Percentiles rank a stretch among this genome's conserved stretches.
These are phyloP conservation scores for Strigops habroptila DNA, from an alignment of 2,113 vertebrate species.

Conservation along the genomic window DNA sequence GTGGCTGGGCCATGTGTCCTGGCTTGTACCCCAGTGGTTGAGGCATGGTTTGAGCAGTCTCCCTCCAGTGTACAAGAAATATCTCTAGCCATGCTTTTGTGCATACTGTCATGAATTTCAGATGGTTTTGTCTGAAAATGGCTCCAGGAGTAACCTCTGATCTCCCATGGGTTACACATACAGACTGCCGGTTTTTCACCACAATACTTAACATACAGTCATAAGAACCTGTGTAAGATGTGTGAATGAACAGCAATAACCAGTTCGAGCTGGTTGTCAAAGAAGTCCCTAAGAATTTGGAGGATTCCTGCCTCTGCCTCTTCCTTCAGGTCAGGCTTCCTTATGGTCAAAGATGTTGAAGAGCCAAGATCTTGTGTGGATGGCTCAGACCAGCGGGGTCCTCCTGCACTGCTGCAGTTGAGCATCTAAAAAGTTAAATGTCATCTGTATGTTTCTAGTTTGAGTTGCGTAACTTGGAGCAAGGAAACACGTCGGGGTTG, in stretches of 20 bases:
- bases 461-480: background rate
- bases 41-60: background rate
- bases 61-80: background rate
- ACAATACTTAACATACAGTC: background rate
- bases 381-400: background rate
- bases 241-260: background rate
- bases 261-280: background rate
- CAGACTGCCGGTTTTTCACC: background rate
- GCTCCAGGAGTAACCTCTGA: background rate
- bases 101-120: background rate
- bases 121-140: background rate
- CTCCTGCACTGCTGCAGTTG: background rate
- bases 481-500: constrained; percentile 36
- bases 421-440: background rate
- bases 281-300: background rate
- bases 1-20: background rate
- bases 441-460: background rate
- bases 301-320: background rate
- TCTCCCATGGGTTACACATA: background rate
- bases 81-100: background rate
- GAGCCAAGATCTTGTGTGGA: background rate
- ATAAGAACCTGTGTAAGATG: background rate
- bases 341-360: background rate
- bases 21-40: background rate
- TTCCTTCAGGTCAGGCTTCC: background rate